Percentiles rank a stretch among this genome's conserved stretches.
Conservation (phyloP, 2,797 vertebrate species). For the Bradypodion ventrale region DNA sequence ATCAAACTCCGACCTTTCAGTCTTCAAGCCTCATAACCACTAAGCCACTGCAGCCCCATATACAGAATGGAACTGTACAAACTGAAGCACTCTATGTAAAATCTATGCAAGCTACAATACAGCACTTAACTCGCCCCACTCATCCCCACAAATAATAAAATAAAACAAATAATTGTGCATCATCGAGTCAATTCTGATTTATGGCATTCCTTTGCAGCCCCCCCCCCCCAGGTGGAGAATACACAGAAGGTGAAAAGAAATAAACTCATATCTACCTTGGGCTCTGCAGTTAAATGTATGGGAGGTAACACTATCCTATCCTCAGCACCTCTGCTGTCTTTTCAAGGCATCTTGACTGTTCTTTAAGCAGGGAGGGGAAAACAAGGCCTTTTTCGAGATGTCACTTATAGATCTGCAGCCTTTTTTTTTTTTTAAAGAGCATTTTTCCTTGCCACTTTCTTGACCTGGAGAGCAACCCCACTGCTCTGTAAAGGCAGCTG, state of each 20-base stretch:
- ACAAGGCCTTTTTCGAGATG: conserved; percentile 70
- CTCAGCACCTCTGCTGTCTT: background rate
- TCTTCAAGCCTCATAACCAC: too few relatives aligned
- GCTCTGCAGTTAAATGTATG: background rate
- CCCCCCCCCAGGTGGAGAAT: too few relatives aligned
- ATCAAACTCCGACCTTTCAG: too few relatives aligned
- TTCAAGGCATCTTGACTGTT: conserved; percentile 10
- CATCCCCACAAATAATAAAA: too few relatives aligned
- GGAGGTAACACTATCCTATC: background rate
- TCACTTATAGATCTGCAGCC: conserved; percentile 63
- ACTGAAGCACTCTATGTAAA: background rate
- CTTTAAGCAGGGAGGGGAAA: conserved; percentile 26
- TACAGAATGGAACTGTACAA: background rate
- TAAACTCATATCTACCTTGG: background rate
- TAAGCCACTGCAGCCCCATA: too few relatives aligned
- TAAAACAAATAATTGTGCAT: too few relatives aligned
- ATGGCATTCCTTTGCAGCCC: too few relatives aligned
- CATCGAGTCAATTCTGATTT: too few relatives aligned
- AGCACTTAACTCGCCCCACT: background rate
- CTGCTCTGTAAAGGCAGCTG: conserved; percentile 42
- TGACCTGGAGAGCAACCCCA: conserved; percentile 74
- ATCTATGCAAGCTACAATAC: background rate
- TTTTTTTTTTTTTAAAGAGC: conserved; percentile 76
- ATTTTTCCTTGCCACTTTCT: conserved; percentile 79
- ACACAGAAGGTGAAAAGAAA: background rate